Evolutionary conservation across 2,888 invertebrate species (phyloP).

Genomic region (Escarpia spicata): DNA sequence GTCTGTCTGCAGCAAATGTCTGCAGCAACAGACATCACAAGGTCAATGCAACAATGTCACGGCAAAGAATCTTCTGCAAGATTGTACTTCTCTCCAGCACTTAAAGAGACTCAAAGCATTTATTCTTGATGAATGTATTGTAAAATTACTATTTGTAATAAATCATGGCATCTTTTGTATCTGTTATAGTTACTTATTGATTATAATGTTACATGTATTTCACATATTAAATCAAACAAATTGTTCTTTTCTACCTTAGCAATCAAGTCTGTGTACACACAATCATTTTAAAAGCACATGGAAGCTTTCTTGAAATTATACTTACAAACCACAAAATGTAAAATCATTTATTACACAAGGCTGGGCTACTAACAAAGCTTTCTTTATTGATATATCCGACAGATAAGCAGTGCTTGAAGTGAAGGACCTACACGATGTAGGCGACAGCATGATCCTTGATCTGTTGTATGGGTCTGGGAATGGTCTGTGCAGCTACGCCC

Average conservation of each 20-base stretch:
- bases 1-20: not conserved
- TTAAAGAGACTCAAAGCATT: no score
- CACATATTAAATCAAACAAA: not conserved
- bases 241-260: not conserved
- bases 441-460: conserved; percentile 53
- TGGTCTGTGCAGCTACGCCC: conserved; percentile 45
- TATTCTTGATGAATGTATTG: no score
- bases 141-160: no score
- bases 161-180: no score
- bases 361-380: not conserved
- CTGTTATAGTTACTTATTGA: no score
- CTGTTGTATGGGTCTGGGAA: conserved; percentile 47
- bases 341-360: not conserved
- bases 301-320: not conserved
- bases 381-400: not conserved
- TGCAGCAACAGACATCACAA: not conserved
- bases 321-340: not conserved
- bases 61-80: not conserved
- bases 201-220: no score
- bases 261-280: not conserved
- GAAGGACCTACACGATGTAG: conserved; percentile 31
- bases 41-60: not conserved
- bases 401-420: no score
- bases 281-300: not conserved
- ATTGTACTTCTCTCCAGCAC: no score